These are phyloP conservation scores for Drosophila subpulchrella DNA, from an alignment of 1,140 invertebrate species.

Conservation along the genomic window DNA sequence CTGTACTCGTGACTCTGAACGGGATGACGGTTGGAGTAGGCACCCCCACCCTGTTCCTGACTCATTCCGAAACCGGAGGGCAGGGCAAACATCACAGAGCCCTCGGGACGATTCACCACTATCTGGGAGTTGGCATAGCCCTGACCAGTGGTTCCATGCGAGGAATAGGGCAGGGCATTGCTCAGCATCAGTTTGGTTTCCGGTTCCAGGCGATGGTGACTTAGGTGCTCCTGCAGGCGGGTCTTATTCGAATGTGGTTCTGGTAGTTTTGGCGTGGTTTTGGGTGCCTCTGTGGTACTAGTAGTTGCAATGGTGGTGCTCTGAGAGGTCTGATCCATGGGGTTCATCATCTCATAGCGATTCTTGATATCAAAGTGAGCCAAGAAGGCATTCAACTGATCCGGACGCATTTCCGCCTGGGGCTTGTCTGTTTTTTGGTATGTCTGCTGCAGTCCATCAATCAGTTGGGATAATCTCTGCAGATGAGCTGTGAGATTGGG, in stretches of 20 bases:
- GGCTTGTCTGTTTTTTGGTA: constrained; percentile 72
- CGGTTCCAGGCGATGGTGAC: constrained; percentile 59
- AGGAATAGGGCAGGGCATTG: constrained; percentile 50
- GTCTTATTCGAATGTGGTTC: constrained; percentile 57
- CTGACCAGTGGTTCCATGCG: constrained; percentile 31
- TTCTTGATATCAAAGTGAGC: constrained; percentile 82
- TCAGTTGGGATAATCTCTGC: constrained; percentile 77
- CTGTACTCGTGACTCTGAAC: constrained; percentile 56
- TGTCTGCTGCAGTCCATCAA: constrained; percentile 80
- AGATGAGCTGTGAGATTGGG: constrained; percentile 76
- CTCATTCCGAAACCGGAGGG: constrained; percentile 45
- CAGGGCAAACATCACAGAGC: constrained; percentile 77
- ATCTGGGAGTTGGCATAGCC: constrained; percentile 82
- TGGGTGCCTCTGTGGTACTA: constrained; percentile 14
- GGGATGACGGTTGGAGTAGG: constrained; percentile 2
- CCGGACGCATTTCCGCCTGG: constrained; percentile 72
- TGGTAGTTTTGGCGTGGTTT: constrained; percentile 20
- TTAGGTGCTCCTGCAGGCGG: constrained; percentile 60
- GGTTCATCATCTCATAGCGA: constrained; percentile 66
- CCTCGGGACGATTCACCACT: constrained; percentile 83
- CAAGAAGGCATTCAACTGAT: constrained; percentile 82
- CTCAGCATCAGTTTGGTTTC: constrained; percentile 73
- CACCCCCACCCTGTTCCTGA: constrained; percentile 23
- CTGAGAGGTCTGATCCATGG: constrained; percentile 11
- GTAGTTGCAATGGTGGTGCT: constrained; percentile 8